Evolutionary conservation across 2,113 vertebrate genomes (phyloP).

Genomic region (Anoura caudifer): DNA sequence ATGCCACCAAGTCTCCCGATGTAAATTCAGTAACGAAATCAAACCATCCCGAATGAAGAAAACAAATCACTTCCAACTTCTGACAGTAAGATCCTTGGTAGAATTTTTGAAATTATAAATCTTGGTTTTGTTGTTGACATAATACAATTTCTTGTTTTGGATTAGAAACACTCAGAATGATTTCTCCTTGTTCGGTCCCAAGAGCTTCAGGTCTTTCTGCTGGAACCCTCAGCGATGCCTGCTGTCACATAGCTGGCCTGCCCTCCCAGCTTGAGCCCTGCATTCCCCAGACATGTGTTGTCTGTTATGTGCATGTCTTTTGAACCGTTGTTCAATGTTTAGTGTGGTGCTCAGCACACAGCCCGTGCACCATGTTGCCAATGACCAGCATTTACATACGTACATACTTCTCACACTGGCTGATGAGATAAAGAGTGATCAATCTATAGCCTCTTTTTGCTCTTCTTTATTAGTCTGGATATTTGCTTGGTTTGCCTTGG

Average conservation of each 20-base stretch:
- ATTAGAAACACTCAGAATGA: not conserved
- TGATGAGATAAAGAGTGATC: not conserved
- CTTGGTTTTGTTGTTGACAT: not conserved
- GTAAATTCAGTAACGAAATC: not conserved
- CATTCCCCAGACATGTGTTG: not conserved
- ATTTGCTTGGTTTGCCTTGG: not conserved
- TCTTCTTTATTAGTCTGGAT: not conserved
- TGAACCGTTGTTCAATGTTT: not conserved
- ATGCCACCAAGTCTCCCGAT: not conserved
- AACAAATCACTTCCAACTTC: not conserved
- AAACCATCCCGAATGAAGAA: not conserved
- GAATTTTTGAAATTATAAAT: constrained; percentile 7
- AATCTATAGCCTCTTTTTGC: not conserved
- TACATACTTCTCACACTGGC: not conserved
- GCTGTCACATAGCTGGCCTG: not conserved
- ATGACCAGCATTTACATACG: not conserved
- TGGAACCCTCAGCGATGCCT: not conserved
- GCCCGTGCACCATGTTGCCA: not conserved
- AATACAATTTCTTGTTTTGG: not conserved
- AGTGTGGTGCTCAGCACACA: constrained; percentile 39
- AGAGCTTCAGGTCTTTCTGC: not conserved
- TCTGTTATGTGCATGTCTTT: not conserved
- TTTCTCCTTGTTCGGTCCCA: not conserved
- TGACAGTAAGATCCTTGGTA: not conserved
- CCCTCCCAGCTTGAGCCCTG: not conserved